A percentile compares a stretch with the other conserved stretches of the same genome.
These are phyloP conservation scores for Sebastolobus altivelis DNA, from an alignment of 2,797 vertebrate species.

Conservation along the genomic window DNA sequence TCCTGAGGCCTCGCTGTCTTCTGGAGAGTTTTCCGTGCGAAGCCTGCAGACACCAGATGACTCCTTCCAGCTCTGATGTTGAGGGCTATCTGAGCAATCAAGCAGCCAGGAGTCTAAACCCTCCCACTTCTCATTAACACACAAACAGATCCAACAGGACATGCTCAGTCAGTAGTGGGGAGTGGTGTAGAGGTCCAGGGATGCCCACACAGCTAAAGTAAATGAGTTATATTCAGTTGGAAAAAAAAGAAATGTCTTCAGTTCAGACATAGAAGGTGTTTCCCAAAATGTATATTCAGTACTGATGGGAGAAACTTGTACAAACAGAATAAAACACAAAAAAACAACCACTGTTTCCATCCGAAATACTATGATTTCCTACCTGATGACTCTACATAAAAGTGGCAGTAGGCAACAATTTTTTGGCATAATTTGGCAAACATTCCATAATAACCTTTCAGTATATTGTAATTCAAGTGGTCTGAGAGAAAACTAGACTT, in stretches of 20 bases:
- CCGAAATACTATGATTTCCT: neutral
- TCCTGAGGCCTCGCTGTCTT: slow-evolving; percentile 21
- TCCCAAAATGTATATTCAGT: neutral
- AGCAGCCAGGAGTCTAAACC: slow-evolving; percentile 25
- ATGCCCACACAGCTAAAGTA: slow-evolving; percentile 15
- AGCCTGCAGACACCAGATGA: slow-evolving; percentile 29
- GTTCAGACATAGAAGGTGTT: neutral
- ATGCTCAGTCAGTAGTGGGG: slow-evolving; percentile 63
- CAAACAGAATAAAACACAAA: neutral
- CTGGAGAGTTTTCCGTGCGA: slow-evolving; percentile 20
- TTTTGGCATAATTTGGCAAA: no score
- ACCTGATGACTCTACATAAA: neutral
- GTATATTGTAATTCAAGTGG: no score
- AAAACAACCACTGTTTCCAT: neutral
- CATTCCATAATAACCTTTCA: no score
- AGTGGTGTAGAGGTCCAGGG: slow-evolving; percentile 36
- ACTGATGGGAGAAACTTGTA: neutral
- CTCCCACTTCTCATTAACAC: slow-evolving; percentile 53
- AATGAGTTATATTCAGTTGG: neutral
- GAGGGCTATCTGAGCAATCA: slow-evolving; percentile 50
- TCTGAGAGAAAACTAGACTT: no score
- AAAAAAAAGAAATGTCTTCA: neutral
- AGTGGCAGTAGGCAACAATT: no score
- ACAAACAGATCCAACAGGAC: slow-evolving; percentile 67
- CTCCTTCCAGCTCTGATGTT: slow-evolving; percentile 42